These are phyloP conservation scores for Volucella inanis DNA, from an alignment of 2,888 invertebrate species.

Conservation along the genomic window DNA sequence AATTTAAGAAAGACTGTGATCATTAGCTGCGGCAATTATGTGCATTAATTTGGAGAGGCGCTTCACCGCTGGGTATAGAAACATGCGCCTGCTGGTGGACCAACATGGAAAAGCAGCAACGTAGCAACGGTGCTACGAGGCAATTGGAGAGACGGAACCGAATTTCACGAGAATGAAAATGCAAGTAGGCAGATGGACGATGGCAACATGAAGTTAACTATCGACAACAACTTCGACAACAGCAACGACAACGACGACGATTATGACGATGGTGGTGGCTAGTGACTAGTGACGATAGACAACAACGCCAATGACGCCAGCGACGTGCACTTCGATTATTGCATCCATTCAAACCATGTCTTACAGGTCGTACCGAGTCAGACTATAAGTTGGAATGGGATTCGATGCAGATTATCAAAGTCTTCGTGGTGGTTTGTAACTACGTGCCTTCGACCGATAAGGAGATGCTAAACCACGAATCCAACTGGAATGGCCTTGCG, in stretches of 20 bases:
- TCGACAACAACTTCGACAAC: neutral
- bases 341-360: constrained; percentile 9
- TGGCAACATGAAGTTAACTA: constrained; percentile 23
- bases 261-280: neutral
- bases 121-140: constrained; percentile 40
- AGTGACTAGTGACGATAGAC: neutral
- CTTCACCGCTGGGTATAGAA: constrained; percentile 27
- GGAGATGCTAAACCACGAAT: constrained; percentile 39
- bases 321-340: constrained; percentile 19
- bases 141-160: constrained; percentile 33
- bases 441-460: constrained; percentile 46
- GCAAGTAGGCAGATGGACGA: constrained; percentile 68
- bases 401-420: constrained; percentile 65
- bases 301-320: constrained; percentile 9
- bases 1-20: constrained; percentile 65
- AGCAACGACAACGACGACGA: constrained; percentile 1
- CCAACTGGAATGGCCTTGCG: constrained; percentile 49
- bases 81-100: neutral
- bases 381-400: constrained; percentile 34
- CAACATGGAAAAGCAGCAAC: constrained; percentile 25
- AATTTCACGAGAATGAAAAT: constrained; percentile 51
- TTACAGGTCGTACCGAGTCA: constrained; percentile 6
- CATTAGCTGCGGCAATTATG: constrained; percentile 73
- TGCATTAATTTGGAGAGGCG: constrained; percentile 72
- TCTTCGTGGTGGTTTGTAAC: constrained; percentile 37